A percentile compares a stretch with the other conserved stretches of the same genome.
These are phyloP conservation scores for Elgonia sp. DNA, from an alignment of 2,888 invertebrate genomes.

Conservation along the genomic window DNA sequence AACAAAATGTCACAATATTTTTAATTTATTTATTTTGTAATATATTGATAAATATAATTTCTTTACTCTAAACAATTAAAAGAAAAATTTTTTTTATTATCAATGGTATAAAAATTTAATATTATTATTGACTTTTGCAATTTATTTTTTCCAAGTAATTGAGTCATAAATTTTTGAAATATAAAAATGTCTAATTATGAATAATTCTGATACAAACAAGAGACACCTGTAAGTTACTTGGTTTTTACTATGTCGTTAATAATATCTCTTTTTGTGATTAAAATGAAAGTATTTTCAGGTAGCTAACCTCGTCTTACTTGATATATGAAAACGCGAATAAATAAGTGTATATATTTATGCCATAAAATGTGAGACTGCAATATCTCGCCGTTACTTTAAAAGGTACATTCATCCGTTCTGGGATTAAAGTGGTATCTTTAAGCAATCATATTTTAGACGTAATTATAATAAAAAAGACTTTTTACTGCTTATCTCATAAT, in stretches of 20 bases:
- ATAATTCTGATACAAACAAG: no score
- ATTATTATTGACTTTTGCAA: no score
- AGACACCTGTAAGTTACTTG: no score
- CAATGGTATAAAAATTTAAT: no score
- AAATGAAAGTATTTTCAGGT: not conserved
- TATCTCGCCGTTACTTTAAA: constrained; percentile 31
- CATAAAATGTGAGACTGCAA: constrained; percentile 25
- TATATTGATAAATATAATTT: no score
- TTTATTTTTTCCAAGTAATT: no score
- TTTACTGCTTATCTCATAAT: constrained; percentile 17
- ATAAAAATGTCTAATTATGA: no score
- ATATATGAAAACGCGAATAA: constrained; percentile 10
- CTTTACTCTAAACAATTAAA: no score
- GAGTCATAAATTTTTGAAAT: no score
- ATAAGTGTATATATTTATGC: constrained; percentile 16
- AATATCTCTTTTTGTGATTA: not conserved
- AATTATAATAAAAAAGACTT: constrained; percentile 26
- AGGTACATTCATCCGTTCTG: constrained; percentile 20
- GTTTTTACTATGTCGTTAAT: not conserved
- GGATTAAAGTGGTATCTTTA: constrained; percentile 41
- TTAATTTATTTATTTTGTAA: no score
- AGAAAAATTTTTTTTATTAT: no score
- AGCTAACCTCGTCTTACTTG: not conserved
- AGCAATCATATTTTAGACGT: constrained; percentile 32
- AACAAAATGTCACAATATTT: no score